Evolutionary conservation across 2,797 vertebrate genomes (phyloP).

Genomic region (Brachyrhaphis roseni): DNA sequence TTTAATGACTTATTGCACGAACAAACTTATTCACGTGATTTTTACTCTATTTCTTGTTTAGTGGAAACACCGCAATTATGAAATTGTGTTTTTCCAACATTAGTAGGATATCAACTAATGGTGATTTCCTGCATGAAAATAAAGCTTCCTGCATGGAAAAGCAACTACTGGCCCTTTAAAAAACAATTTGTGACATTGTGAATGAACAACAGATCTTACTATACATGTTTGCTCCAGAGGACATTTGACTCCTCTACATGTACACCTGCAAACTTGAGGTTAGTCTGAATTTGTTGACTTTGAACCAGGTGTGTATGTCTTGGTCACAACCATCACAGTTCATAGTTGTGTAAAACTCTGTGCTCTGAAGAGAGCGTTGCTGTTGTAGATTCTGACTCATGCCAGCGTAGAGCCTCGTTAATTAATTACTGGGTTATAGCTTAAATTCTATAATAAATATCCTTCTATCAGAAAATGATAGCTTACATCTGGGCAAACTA

Average conservation of each 20-base stretch:
- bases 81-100: too few relatives aligned
- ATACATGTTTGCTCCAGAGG: not conserved
- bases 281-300: not conserved
- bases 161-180: too few relatives aligned
- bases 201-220: too few relatives aligned
- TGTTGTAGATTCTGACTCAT: not conserved
- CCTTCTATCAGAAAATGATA: not conserved
- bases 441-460: not conserved
- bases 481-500: not conserved
- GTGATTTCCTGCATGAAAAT: too few relatives aligned
- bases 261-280: not conserved
- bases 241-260: not conserved
- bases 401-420: not conserved
- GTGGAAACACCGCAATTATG: too few relatives aligned
- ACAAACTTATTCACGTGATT: too few relatives aligned
- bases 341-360: not conserved
- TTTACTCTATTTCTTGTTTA: too few relatives aligned
- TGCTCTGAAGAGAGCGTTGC: not conserved
- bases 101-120: too few relatives aligned
- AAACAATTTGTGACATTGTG: too few relatives aligned
- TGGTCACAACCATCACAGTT: not conserved
- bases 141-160: too few relatives aligned
- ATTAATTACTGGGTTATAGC: not conserved
- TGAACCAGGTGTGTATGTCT: not conserved
- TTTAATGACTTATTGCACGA: too few relatives aligned